Percentiles rank a stretch among this genome's conserved stretches.
These are phyloP conservation scores for Coremacera marginata DNA, from an alignment of 2,888 invertebrate species.

Conservation along the genomic window DNA sequence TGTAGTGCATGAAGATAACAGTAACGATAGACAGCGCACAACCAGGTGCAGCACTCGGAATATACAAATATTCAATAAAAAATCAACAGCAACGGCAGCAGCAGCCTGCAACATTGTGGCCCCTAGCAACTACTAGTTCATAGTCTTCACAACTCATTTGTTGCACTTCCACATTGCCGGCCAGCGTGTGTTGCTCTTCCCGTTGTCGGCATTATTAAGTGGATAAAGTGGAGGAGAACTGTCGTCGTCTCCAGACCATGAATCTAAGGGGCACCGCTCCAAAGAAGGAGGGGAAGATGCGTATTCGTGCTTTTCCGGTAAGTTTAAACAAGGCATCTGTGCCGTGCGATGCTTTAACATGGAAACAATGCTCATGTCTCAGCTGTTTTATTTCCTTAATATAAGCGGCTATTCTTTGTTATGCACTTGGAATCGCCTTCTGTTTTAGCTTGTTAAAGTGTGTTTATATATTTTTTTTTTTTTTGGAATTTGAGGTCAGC, in stretches of 20 bases:
- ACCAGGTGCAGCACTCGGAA: background rate
- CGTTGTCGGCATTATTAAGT: constrained; percentile 35
- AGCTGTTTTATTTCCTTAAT: background rate
- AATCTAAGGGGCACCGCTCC: constrained; percentile 73
- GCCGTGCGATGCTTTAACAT: background rate
- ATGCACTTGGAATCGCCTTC: background rate
- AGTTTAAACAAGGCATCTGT: constrained; percentile 70
- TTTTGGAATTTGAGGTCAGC: constrained; percentile 24
- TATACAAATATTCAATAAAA: background rate
- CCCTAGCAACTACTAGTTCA: background rate
- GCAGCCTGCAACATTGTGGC: constrained; percentile 4
- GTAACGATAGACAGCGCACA: too few species aligned
- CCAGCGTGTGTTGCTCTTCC: constrained; percentile 12
- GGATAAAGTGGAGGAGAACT: constrained; percentile 65
- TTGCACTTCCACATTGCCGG: constrained; percentile 13
- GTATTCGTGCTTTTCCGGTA: constrained; percentile 97
- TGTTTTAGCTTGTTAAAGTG: background rate
- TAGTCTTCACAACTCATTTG: background rate
- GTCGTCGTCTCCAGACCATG: constrained; percentile 63
- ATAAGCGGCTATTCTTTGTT: background rate
- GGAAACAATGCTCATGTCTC: background rate
- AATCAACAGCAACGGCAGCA: background rate
- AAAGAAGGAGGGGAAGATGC: constrained; percentile 96
- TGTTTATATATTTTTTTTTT: background rate
- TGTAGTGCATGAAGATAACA: too few species aligned